phyloP scores from a whole-genome alignment of 2,113 vertebrate genomes.

The Sturnus vulgaris region DNA sequence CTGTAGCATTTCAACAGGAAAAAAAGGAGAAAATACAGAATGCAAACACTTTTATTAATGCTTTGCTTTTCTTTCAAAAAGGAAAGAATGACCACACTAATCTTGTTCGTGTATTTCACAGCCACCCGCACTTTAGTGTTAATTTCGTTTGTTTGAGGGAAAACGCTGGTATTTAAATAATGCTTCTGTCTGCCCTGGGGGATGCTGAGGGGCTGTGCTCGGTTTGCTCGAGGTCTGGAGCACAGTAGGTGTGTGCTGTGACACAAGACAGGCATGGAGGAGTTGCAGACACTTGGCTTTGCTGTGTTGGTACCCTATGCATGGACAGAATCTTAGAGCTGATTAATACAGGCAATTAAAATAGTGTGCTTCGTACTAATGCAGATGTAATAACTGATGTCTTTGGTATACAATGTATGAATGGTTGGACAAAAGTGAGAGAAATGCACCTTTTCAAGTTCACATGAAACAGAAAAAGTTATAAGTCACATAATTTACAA shows the following conservation, averaged over 20 bases:
- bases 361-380: conserved; percentile 38
- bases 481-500: conserved; percentile 78
- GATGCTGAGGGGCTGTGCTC: background rate
- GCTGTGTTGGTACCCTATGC: conserved; percentile 37
- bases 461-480: conserved; percentile 69
- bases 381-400: conserved; percentile 69
- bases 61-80: background rate
- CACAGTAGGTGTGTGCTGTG: background rate
- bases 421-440: conserved; percentile 56
- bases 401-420: conserved; percentile 86
- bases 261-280: background rate
- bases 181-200: background rate
- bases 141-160: background rate
- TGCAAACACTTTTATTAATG: background rate
- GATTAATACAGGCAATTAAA: conserved; percentile 43
- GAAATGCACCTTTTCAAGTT: conserved; percentile 67
- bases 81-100: background rate
- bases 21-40: background rate
- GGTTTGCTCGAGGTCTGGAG: background rate
- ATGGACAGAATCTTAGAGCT: conserved; percentile 20
- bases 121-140: background rate
- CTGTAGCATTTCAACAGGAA: conserved; percentile 18
- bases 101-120: background rate
- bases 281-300: background rate
- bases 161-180: background rate